phyloP scores from a whole-genome alignment of 2,888 invertebrate genomes.

The Argyresthia goedartella region DNA sequence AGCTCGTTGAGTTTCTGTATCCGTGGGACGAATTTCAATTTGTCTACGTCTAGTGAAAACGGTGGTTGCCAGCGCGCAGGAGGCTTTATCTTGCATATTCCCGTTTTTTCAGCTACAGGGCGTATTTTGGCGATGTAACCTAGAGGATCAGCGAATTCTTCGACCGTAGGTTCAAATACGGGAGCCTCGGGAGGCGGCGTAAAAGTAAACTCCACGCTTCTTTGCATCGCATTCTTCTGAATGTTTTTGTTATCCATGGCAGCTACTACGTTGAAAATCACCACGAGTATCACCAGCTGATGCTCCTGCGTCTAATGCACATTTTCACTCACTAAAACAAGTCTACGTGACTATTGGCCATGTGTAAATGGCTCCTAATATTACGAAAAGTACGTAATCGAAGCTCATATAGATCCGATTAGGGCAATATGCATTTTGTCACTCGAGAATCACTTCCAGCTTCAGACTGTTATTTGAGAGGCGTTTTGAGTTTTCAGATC shows the following conservation, averaged over 20 bases:
- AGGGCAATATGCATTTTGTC: not conserved
- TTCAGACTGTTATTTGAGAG: not conserved
- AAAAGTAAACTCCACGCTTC: constrained; percentile 63
- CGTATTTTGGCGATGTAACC: constrained; percentile 81
- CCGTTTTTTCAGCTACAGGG: constrained; percentile 78
- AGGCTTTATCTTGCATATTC: constrained; percentile 83
- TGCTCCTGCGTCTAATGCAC: not conserved
- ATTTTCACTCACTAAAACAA: constrained; percentile 16
- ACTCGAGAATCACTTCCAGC: no score
- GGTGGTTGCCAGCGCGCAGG: constrained; percentile 83
- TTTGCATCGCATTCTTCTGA: constrained; percentile 66
- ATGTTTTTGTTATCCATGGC: constrained; percentile 62
- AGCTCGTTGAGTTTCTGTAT: constrained; percentile 68
- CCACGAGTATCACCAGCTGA: constrained; percentile 4
- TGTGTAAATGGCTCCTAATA: constrained; percentile 58
- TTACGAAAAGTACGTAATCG: constrained; percentile 2
- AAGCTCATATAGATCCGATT: not conserved
- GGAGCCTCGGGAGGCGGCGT: constrained; percentile 75
- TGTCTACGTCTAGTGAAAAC: constrained; percentile 81
- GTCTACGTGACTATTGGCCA: constrained; percentile 66
- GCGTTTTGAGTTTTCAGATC: no score
- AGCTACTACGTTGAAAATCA: constrained; percentile 6
- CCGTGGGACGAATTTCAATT: constrained; percentile 65
- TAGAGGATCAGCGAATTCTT: constrained; percentile 81
- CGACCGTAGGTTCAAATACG: constrained; percentile 77